These are phyloP conservation scores for Drosophila anceps DNA, from an alignment of 2,888 invertebrate genomes.

Conservation along the genomic window DNA sequence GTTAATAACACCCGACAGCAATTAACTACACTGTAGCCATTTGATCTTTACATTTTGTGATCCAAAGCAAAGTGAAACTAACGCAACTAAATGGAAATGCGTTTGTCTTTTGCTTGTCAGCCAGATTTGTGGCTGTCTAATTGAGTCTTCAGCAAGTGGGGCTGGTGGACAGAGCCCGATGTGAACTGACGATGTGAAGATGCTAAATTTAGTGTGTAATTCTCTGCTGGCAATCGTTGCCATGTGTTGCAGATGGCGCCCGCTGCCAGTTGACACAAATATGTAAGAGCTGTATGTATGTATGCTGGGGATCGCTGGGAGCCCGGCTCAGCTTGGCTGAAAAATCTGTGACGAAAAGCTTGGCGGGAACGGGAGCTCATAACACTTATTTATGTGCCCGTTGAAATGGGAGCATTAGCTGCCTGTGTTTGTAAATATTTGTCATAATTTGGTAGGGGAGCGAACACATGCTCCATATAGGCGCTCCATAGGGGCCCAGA, in stretches of 20 bases:
- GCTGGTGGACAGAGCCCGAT: conserved; percentile 2
- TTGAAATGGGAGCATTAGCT: conserved; percentile 83
- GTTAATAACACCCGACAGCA: background rate
- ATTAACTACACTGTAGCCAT: too few species aligned
- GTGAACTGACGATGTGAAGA: conserved; percentile 36
- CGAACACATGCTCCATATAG: conserved; percentile 46
- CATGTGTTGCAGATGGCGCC: conserved; percentile 76
- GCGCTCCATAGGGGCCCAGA: conserved; percentile 16
- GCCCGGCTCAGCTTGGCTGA: conserved; percentile 20
- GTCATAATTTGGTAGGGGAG: conserved; percentile 70
- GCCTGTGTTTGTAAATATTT: conserved; percentile 80
- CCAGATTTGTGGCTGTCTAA: conserved; percentile 72
- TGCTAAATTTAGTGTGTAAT: conserved; percentile 83
- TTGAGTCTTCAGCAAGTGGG: conserved; percentile 60
- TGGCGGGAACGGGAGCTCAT: conserved; percentile 54
- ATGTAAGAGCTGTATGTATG: conserved; percentile 17
- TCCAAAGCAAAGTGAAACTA: conserved; percentile 1
- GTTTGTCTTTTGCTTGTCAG: conserved; percentile 53
- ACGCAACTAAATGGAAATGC: conserved; percentile 51
- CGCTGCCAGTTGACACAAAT: conserved; percentile 61
- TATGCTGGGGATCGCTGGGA: conserved; percentile 2
- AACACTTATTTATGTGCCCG: conserved; percentile 82
- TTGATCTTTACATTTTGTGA: too few species aligned
- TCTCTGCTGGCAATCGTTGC: conserved; percentile 77
- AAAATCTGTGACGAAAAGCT: conserved; percentile 72